Conservation (phyloP, 2,888 invertebrate genomes). For the Cartodere bifasciata region DNA sequence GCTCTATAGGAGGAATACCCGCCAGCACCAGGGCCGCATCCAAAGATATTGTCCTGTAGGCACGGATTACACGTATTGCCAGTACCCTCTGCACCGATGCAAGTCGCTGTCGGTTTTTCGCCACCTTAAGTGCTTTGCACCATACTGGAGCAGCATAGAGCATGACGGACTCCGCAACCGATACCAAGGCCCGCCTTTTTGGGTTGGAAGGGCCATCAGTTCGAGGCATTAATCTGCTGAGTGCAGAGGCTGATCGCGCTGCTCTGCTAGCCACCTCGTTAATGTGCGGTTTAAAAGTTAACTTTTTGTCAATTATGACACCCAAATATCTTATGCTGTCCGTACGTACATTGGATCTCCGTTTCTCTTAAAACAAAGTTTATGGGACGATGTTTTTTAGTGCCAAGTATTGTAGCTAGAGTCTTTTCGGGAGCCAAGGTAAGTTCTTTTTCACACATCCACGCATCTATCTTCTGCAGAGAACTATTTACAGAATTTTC, state of each 20-base stretch:
- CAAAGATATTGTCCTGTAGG: slow-evolving; percentile 12
- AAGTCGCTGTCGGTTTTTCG: slow-evolving; percentile 5
- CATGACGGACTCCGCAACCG: slow-evolving; percentile 3
- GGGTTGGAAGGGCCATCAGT: slow-evolving; percentile 5
- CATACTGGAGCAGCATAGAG: slow-evolving; percentile 14
- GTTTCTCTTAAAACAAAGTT: no score
- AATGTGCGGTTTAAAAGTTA: slow-evolving; percentile 4
- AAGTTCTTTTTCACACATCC: no score
- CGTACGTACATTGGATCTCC: not conserved
- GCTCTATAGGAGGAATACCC: slow-evolving; percentile 9
- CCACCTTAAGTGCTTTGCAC: slow-evolving; percentile 2
- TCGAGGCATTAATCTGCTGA: slow-evolving; percentile 8
- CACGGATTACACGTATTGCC: slow-evolving; percentile 2
- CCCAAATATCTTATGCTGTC: slow-evolving; percentile 11
- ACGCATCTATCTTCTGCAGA: no score
- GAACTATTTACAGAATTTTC: no score
- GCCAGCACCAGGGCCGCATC: slow-evolving; percentile 10
- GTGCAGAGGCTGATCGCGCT: not conserved
- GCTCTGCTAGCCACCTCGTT: slow-evolving; percentile 6
- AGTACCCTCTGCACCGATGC: slow-evolving; percentile 7
- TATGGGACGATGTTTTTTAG: no score
- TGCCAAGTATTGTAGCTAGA: no score
- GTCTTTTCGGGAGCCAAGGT: no score
- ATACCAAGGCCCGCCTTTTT: slow-evolving; percentile 6
- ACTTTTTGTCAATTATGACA: slow-evolving; percentile 4